Evolutionary conservation across 1,140 invertebrate genomes (phyloP), one percentile per base, ranked within the genome.

Genomic region (Hesperophylax magnus): DNA sequence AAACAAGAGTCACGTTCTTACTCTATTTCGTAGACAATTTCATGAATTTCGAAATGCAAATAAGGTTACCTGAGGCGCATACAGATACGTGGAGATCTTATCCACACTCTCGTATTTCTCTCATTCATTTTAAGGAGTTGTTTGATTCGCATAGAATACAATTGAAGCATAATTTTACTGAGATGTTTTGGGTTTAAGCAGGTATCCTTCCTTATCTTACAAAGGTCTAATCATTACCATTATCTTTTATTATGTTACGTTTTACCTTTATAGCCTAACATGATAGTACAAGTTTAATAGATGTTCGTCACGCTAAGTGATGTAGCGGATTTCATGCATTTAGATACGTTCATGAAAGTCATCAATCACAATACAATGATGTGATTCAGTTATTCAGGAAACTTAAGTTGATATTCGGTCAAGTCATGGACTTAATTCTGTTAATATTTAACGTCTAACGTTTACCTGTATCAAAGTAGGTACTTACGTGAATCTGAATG

Each of bases 21-120:
- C 27, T 24, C 69, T 56, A 54, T 72, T 72, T 72, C 8, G 47
- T 52, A 14, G 17, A 69, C 34, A 69, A 39, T 69, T 72, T 22
- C 52, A 53, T n/a, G 52, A 54, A 72, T 53, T 72, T 72, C 3
- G 14, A 72, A 72, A 72, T 53, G 69, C 52, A 27, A 72, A 71
- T 53, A 72, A 72, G 47, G 8, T 72, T 72, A 53, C 69, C 39
- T 9, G 24, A 27, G 47, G 69, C 69, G 24, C 47, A 56, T 27
- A 20, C 52, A 54, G 56, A 72, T 47, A 71, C 8, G 39, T 24
- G 67, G 34, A 67, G 11, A 71, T 34, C 34, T 47, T 39, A 71
- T 47, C 39, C 18, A 71, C 24, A 20, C 27, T 34, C 63, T 4
- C 6, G 3, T 65, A 65, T 15, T 24, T 72, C 34, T 71, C 14